Percentiles rank a stretch among this genome's conserved stretches.
phyloP scores from a whole-genome alignment of 2,113 vertebrate genomes.

The Heterotis niloticus region DNA sequence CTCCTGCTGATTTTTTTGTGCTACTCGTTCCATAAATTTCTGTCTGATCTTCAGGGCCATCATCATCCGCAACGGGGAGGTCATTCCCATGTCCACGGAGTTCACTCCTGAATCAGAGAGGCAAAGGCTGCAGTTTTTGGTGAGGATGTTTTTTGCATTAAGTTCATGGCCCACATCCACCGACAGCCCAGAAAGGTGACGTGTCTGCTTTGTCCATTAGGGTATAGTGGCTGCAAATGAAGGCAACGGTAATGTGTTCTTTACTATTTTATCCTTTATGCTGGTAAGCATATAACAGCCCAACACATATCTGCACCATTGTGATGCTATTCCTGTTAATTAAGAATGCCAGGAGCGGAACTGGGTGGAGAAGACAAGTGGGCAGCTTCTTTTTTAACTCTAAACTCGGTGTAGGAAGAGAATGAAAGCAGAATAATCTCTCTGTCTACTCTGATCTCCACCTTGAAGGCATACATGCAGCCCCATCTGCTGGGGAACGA shows the following conservation, averaged over 20 bases:
- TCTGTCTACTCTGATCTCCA: background rate
- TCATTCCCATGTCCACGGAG: conserved; percentile 89
- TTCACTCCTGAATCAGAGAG: conserved; percentile 95
- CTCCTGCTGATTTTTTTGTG: background rate
- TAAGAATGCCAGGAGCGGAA: too few species aligned
- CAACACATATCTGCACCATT: too few species aligned
- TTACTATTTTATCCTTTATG: too few species aligned
- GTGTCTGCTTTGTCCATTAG: too few species aligned
- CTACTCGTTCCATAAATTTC: conserved; percentile 13
- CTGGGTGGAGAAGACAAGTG: too few species aligned
- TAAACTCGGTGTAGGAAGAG: background rate
- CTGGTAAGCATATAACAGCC: too few species aligned
- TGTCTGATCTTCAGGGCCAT: conserved; percentile 75
- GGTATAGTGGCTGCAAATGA: too few species aligned
- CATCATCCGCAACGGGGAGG: conserved; percentile 83
- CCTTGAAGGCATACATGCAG: conserved; percentile 87
- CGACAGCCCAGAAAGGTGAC: too few species aligned
- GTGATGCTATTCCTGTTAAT: too few species aligned
- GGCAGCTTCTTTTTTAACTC: too few species aligned
- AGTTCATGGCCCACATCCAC: too few species aligned
- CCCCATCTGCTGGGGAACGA: conserved; percentile 94
- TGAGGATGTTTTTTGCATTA: conserved; percentile 54
- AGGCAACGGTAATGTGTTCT: too few species aligned
- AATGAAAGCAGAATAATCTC: background rate
- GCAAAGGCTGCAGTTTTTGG: conserved; percentile 93